These are phyloP conservation scores for Semotilus atromaculatus DNA, from an alignment of 2,797 vertebrate genomes.

Conservation along the genomic window DNA sequence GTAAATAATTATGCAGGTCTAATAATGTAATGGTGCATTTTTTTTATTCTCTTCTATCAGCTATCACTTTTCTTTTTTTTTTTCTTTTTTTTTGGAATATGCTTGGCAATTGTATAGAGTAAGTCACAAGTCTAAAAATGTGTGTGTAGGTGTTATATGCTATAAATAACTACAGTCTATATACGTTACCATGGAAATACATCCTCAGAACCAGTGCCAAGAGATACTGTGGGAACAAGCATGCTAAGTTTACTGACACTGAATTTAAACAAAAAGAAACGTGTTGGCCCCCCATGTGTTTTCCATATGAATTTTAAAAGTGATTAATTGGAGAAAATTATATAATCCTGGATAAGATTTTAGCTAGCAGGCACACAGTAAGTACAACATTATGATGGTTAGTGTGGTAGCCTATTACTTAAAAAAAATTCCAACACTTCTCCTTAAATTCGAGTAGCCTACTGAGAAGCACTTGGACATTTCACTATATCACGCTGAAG, in stretches of 20 bases:
- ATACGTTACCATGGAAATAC: constrained; percentile 72
- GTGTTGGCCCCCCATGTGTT: not conserved
- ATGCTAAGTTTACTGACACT: not conserved
- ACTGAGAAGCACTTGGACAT: not conserved
- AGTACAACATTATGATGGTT: not conserved
- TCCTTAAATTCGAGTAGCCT: no score
- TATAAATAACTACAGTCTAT: constrained; percentile 41
- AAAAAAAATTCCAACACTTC: not conserved
- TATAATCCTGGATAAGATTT: not conserved
- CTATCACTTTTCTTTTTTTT: not conserved
- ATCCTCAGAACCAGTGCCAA: constrained; percentile 47
- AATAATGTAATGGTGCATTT: not conserved
- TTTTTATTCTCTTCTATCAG: not conserved
- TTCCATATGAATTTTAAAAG: not conserved
- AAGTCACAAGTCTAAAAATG: constrained; percentile 35
- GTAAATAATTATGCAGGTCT: constrained; percentile 2
- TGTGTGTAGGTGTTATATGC: constrained; percentile 61
- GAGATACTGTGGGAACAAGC: not conserved
- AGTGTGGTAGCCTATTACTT: not conserved
- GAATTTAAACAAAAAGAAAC: not conserved
- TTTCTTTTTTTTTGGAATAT: not conserved
- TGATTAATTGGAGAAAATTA: not conserved
- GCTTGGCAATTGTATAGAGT: not conserved
- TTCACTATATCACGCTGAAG: not conserved
- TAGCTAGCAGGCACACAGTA: not conserved